Evolutionary conservation across 2,797 vertebrate species (phyloP), one percentile per base, ranked within the genome.

Genomic region (Cuniculus paca): DNA sequence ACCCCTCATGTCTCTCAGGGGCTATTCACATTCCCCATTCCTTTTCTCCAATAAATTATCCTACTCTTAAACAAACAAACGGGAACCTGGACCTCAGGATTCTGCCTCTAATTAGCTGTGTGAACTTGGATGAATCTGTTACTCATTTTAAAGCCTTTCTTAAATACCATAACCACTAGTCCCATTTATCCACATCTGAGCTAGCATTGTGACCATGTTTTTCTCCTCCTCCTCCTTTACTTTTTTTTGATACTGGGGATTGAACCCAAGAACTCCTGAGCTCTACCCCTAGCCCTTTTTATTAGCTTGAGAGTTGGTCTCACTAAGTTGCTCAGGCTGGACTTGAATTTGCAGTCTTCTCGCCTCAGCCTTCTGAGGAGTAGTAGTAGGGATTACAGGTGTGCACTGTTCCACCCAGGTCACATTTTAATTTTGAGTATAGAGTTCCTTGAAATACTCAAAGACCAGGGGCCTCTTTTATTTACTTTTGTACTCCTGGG

Each of bases 391-490:
- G 28, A 50, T 50, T 50, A 34, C 11, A 50, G 75, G 48, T 19
- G 9, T 52, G 48, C 28, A n/a, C 31, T 39, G 28, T 77, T 50
- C 31, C 28, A 77, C 45, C 26, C 2, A 16, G 13, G 45, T 48
- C 74, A 78, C 24, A 39, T 39, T 79, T 63, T 52, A 63, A 70
- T 92, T 70, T 70, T 97, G 26, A 80, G 24, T 39, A 70, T 77
- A 48, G 17, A 60, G 4, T 77, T 86, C 74, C 79, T 94, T 86
- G 74, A 89, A 92, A 86, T 91, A 60, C 48, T 79, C 61, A 75
- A 77, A 52, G 61, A 28, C 52, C 39, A 10, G 20, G 31, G 48
- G 26, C 22, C 12, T 50, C 48, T 95, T 68, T 77, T 92, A 63
- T 89, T 87, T 92, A 39, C 42, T 90, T 93, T 82, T 75, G 20